Conservation (phyloP, 64 coral and sea anemone species). For the Montipora capricornis region DNA sequence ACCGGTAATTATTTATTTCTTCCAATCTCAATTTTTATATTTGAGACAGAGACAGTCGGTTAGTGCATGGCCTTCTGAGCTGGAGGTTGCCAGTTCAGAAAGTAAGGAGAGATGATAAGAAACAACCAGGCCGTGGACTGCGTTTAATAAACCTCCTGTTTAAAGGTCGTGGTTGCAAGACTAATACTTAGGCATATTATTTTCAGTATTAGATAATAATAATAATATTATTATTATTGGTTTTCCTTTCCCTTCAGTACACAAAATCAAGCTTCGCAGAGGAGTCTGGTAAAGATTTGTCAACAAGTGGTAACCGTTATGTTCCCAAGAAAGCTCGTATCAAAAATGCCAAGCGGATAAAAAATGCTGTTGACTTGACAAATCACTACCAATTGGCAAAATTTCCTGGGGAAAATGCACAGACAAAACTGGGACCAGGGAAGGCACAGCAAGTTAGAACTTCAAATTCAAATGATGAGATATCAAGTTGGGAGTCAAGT, state of each 20-base stretch:
- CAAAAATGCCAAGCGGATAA: constrained; percentile 18
- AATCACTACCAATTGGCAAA: constrained; percentile 1
- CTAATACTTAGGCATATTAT: not conserved
- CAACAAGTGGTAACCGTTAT: not conserved
- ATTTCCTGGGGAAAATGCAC: not conserved
- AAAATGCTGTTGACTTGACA: not conserved
- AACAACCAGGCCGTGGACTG: no score
- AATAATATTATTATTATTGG: no score
- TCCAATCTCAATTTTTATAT: no score
- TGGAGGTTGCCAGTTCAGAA: no score
- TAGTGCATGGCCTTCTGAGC: no score
- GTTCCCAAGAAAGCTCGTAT: not conserved
- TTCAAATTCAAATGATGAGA: constrained; percentile 1
- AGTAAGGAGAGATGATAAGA: no score
- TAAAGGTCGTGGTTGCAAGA: no score
- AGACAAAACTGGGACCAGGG: not conserved
- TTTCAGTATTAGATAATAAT: not conserved
- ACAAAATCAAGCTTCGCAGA: not conserved
- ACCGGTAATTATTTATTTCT: no score
- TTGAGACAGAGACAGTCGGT: no score
- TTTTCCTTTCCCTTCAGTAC: not conserved
- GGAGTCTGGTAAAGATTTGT: not conserved
- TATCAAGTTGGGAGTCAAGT: not conserved
- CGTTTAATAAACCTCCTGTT: no score
- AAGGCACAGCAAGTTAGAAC: not conserved